phyloP scores from a whole-genome alignment of 2,888 invertebrate species.

The Chalcosyrphus nemorum region DNA sequence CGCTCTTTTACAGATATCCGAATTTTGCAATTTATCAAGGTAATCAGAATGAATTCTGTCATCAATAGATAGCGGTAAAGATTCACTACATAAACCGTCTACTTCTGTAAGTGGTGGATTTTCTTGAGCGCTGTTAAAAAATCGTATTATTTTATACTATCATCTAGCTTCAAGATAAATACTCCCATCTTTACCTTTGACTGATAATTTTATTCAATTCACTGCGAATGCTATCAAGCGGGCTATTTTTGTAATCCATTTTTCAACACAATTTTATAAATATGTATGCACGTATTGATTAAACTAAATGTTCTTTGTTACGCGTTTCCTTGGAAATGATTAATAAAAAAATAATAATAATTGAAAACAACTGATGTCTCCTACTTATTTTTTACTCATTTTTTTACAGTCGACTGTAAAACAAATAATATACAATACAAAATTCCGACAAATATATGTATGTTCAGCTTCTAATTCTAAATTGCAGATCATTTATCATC shows the following conservation, averaged over 20 bases:
- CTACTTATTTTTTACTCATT: background rate
- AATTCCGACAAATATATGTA: no score
- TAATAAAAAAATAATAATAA: background rate
- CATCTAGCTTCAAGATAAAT: background rate
- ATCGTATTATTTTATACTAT: background rate
- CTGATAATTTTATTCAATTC: constrained; percentile 47
- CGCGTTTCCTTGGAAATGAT: constrained; percentile 18
- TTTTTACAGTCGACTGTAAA: background rate
- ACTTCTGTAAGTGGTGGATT: background rate
- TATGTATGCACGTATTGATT: constrained; percentile 2
- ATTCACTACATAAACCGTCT: background rate
- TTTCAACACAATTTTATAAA: background rate
- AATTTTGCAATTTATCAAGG: background rate
- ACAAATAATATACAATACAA: constrained; percentile 14
- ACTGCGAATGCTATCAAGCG: constrained; percentile 24
- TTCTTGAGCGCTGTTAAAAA: background rate
- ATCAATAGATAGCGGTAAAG: background rate
- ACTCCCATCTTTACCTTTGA: constrained; percentile 9
- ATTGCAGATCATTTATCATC: background rate
- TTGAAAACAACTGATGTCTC: background rate
- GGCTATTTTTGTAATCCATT: constrained; percentile 12
- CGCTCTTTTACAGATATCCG: constrained; percentile 17
- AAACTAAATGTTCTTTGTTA: background rate
- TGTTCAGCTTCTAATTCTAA: constrained; percentile 42
- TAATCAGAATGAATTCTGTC: background rate